Conservation (phyloP, 2,888 invertebrate species). For the Aphrophora alni region DNA sequence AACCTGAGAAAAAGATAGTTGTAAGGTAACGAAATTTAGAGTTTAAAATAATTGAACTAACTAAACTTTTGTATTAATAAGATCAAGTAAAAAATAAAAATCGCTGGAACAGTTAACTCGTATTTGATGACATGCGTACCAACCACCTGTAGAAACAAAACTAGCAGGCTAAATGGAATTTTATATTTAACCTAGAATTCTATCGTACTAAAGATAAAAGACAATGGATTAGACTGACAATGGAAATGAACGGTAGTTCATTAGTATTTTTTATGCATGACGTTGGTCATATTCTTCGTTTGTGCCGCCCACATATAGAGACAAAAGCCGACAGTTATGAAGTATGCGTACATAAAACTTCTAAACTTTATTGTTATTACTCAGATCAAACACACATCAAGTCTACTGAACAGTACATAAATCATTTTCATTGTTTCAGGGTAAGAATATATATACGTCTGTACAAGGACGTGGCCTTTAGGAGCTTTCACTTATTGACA, state of each 20-base stretch:
- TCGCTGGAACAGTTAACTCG: too few species aligned
- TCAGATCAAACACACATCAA: slow-evolving; percentile 5
- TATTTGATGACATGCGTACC: too few species aligned
- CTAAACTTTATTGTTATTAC: not conserved
- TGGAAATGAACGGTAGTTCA: not conserved
- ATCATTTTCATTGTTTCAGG: not conserved
- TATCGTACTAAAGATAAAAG: not conserved
- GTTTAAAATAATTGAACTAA: too few species aligned
- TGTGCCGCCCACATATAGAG: not conserved
- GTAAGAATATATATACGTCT: not conserved
- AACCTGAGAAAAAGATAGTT: too few species aligned
- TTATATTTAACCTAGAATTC: too few species aligned
- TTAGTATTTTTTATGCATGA: not conserved
- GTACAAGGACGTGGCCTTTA: not conserved
- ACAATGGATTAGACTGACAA: not conserved
- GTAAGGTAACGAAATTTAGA: too few species aligned
- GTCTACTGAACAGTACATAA: not conserved
- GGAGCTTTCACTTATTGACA: too few species aligned
- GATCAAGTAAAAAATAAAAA: too few species aligned
- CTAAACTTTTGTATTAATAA: too few species aligned
- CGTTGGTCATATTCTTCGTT: not conserved
- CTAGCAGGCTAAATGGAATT: too few species aligned
- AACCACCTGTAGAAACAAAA: too few species aligned
- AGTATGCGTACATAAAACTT: not conserved
- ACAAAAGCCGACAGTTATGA: slow-evolving; percentile 5